These are phyloP conservation scores for Gnathonemus longibarbis DNA, from an alignment of 2,113 vertebrate species.

Conservation along the genomic window DNA sequence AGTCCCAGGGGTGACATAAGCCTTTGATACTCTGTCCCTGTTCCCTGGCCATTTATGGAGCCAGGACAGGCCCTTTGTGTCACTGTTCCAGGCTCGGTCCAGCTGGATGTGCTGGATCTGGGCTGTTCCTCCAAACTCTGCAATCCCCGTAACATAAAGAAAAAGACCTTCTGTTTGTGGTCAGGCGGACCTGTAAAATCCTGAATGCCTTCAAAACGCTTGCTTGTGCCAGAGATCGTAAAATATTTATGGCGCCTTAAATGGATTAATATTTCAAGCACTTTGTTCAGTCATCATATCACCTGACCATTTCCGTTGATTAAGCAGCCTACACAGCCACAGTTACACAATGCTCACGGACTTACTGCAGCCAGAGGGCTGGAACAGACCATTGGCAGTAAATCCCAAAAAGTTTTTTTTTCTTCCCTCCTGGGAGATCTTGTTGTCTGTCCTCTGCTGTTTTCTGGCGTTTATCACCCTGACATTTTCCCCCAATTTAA, in stretches of 20 bases:
- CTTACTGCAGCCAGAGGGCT: neutral
- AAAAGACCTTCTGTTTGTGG: constrained; percentile 12
- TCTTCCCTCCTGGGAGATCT: neutral
- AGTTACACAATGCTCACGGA: neutral
- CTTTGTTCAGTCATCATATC: neutral
- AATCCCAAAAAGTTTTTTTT: neutral
- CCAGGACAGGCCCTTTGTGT: constrained; percentile 3
- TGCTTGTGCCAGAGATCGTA: neutral
- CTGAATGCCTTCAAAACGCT: neutral
- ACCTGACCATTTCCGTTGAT: neutral
- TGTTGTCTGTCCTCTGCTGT: neutral
- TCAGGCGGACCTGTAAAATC: neutral
- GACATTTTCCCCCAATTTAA: neutral
- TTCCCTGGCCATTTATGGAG: neutral
- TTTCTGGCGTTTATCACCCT: neutral
- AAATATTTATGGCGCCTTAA: neutral
- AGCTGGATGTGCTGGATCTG: neutral
- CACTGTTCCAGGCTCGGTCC: constrained; percentile 10
- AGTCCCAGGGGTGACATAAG: neutral
- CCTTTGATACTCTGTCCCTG: constrained; percentile 15
- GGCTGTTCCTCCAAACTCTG: constrained; percentile 2
- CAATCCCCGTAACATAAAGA: neutral
- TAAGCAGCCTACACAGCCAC: neutral
- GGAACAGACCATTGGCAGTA: neutral
- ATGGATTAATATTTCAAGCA: constrained; percentile 6